A percentile compares a stretch with the other conserved stretches of the same genome.
Conservation (phyloP, 2,797 vertebrate genomes). For the Protonibea diacanthus region DNA sequence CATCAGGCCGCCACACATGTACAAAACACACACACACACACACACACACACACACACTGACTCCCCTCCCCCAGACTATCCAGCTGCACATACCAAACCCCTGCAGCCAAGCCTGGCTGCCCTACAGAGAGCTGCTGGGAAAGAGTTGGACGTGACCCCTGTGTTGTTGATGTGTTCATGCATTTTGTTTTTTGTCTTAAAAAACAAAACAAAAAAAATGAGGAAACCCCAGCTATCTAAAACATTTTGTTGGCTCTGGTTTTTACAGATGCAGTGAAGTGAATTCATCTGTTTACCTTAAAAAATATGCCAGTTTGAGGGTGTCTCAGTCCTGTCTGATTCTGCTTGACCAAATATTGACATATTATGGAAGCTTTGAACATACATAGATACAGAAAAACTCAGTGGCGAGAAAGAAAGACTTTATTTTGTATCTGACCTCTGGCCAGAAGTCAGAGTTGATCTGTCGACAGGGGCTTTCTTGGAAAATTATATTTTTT, state of each 20-base stretch:
- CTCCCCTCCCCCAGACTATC: conserved; percentile 33
- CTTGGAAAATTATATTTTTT: conserved; percentile 20
- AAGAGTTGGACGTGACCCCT: conserved; percentile 39
- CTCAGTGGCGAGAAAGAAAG: not conserved
- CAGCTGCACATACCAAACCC: conserved; percentile 54
- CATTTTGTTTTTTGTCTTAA: conserved; percentile 21
- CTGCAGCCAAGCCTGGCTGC: conserved; percentile 39
- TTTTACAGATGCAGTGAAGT: conserved; percentile 5
- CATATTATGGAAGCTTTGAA: conserved; percentile 17
- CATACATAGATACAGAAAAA: conserved; percentile 12
- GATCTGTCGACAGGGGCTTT: conserved; percentile 36
- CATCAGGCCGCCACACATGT: conserved; percentile 39
- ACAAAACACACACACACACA: conserved; percentile 8
- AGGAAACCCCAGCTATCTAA: not conserved
- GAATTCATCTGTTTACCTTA: not conserved
- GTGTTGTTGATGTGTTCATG: not conserved
- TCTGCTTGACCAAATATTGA: conserved; percentile 69
- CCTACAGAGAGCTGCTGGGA: conserved; percentile 31
- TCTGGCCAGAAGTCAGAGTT: conserved; percentile 26
- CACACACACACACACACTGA: conserved; percentile 25
- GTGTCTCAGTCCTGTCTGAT: conserved; percentile 11
- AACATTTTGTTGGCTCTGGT: not conserved
- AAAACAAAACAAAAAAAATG: not conserved
- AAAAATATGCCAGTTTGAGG: conserved; percentile 2
- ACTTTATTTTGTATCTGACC: not conserved